These are phyloP conservation scores for Mystacornis crossleyi DNA, from an alignment of 2,113 vertebrate genomes.

Conservation along the genomic window DNA sequence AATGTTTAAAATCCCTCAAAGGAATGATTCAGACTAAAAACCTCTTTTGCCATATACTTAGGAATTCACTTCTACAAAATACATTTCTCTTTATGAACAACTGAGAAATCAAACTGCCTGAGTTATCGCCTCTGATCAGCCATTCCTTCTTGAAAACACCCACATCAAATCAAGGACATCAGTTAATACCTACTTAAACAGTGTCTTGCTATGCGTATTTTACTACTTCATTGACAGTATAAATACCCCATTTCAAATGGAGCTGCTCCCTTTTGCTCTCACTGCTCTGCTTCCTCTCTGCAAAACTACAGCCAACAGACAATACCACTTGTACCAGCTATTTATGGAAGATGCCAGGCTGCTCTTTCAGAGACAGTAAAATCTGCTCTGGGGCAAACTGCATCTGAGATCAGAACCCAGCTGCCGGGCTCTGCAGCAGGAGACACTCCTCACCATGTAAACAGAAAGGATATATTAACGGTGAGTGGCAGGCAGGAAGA, in stretches of 20 bases:
- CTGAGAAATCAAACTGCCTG: neutral
- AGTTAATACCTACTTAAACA: neutral
- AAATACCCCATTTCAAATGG: neutral
- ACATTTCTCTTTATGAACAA: conserved; percentile 29
- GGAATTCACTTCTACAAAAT: conserved; percentile 32
- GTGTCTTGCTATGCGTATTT: neutral
- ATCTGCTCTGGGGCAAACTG: neutral
- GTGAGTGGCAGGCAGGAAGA: neutral
- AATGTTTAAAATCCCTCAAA: conserved; percentile 56
- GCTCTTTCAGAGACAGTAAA: neutral
- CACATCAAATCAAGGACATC: neutral
- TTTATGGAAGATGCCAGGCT: neutral
- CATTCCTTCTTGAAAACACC: neutral
- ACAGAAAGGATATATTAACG: neutral
- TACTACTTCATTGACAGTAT: neutral
- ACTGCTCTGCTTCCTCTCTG: neutral
- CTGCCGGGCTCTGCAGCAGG: neutral
- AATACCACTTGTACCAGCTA: neutral
- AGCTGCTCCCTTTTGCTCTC: neutral
- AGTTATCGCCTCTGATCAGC: conserved; percentile 8
- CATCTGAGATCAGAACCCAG: neutral
- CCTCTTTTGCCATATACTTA: conserved; percentile 24
- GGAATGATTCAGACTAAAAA: conserved; percentile 54
- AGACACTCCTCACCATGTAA: neutral
- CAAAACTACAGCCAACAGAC: neutral